phyloP scores from a whole-genome alignment of 1,140 invertebrate species.

The Monochamus saltuarius region DNA sequence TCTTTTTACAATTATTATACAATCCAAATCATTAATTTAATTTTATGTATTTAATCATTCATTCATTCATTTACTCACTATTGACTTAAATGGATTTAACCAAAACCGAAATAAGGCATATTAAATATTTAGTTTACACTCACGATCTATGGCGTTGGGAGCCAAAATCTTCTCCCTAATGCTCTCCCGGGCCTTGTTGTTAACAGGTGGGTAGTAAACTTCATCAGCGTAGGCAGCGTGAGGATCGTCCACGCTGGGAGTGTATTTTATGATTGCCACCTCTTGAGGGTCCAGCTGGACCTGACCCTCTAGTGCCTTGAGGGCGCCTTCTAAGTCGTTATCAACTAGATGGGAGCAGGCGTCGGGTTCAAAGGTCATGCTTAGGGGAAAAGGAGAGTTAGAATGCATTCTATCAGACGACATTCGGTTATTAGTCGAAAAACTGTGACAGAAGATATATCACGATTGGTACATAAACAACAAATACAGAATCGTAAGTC shows the following conservation, averaged over 20 bases:
- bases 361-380: slow-evolving; percentile 48
- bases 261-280: slow-evolving; percentile 76
- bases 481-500: too few relatives aligned
- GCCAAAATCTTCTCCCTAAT: slow-evolving; percentile 44
- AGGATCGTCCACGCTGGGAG: slow-evolving; percentile 66
- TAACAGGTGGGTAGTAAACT: slow-evolving; percentile 71
- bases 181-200: slow-evolving; percentile 31
- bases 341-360: slow-evolving; percentile 51
- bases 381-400: too few relatives aligned
- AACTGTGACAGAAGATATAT: too few relatives aligned
- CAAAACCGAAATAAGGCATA: background rate
- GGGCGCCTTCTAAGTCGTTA: slow-evolving; percentile 57
- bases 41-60: too few relatives aligned
- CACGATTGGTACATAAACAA: too few relatives aligned
- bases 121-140: slow-evolving; percentile 15
- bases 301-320: slow-evolving; percentile 54
- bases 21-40: too few relatives aligned
- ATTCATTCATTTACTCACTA: too few relatives aligned
- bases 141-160: slow-evolving; percentile 40
- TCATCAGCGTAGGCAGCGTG: slow-evolving; percentile 73
- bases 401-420: too few relatives aligned
- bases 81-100: too few relatives aligned
- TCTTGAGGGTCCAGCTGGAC: slow-evolving; percentile 62
- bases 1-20: too few relatives aligned
- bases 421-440: too few relatives aligned